Evolutionary conservation across 2,113 vertebrate genomes (phyloP).

Genomic region (Neolamprologus variostigma): DNA sequence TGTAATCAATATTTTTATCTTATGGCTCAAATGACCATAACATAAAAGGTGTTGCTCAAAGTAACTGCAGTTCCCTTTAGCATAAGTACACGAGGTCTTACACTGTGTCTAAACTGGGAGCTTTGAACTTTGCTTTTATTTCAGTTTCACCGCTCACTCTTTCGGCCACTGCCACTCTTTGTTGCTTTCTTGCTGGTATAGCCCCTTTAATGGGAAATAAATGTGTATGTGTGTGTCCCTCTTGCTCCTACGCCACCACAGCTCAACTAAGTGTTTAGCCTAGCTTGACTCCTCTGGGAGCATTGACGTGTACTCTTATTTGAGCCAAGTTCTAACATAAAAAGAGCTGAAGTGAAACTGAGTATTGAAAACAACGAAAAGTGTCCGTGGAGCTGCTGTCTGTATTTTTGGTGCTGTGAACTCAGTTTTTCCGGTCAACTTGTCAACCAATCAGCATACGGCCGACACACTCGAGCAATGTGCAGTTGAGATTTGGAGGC

Average conservation of each 20-base stretch:
- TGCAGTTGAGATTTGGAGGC: not conserved
- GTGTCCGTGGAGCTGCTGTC: not conserved
- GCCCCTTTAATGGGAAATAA: not conserved
- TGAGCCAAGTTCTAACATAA: not conserved
- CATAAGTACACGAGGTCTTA: not conserved
- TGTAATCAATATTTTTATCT: not conserved
- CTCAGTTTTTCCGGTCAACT: not conserved
- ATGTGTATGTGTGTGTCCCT: not conserved
- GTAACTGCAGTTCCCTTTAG: not conserved
- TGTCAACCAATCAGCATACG: not conserved
- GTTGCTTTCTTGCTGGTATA: not conserved
- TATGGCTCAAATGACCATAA: not conserved
- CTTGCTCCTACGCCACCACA: not conserved
- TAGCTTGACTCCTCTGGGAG: not conserved
- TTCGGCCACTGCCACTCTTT: not conserved
- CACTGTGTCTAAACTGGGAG: not conserved
- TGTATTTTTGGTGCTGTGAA: not conserved
- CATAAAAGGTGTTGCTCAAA: not conserved
- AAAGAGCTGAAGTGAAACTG: not conserved
- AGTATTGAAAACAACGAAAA: not conserved
- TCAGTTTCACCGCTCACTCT: not conserved
- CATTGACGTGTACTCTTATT: not conserved
- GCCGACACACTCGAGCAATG: rapidly evolving
- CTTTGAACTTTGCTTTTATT: not conserved
- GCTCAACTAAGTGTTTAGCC: not conserved